phyloP scores from a whole-genome alignment of 2,113 vertebrate genomes.

The Heterotilapia buettikoferi region DNA sequence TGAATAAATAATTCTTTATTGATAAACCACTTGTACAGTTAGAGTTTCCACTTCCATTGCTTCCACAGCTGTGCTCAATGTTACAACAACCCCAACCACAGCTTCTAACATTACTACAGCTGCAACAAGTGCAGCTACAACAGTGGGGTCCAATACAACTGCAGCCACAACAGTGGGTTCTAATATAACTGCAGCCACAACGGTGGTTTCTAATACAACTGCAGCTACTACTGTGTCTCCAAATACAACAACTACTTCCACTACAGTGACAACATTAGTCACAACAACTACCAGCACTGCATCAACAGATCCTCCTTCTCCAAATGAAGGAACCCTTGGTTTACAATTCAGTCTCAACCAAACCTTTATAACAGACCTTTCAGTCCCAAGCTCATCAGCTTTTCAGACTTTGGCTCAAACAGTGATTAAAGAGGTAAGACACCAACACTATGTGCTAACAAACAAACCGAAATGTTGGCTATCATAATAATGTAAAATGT shows the following conservation, averaged over 20 bases:
- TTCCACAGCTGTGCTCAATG: not conserved
- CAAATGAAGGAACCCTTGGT: conserved; percentile 8
- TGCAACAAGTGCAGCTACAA: not conserved
- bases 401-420: not conserved
- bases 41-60: not conserved
- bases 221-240: not conserved
- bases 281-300: not conserved
- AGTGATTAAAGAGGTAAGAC: conserved; percentile 26
- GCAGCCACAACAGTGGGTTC: accelerated
- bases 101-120: not conserved
- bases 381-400: not conserved
- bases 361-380: not conserved
- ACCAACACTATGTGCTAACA: not conserved
- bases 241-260: not conserved
- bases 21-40: not conserved
- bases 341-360: conserved; percentile 9
- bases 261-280: not conserved
- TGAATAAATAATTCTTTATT: not conserved
- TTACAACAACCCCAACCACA: not conserved
- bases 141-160: accelerated
- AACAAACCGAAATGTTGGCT: not conserved
- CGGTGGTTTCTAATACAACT: not conserved
- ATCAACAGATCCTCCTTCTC: conserved; percentile 6
- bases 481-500: not conserved
- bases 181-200: too few relatives aligned